A percentile compares a stretch with the other conserved stretches of the same genome.
These are phyloP conservation scores for Epizoanthus fatuus DNA, from an alignment of 92 coral and sea anemone species.

Conservation along the genomic window DNA sequence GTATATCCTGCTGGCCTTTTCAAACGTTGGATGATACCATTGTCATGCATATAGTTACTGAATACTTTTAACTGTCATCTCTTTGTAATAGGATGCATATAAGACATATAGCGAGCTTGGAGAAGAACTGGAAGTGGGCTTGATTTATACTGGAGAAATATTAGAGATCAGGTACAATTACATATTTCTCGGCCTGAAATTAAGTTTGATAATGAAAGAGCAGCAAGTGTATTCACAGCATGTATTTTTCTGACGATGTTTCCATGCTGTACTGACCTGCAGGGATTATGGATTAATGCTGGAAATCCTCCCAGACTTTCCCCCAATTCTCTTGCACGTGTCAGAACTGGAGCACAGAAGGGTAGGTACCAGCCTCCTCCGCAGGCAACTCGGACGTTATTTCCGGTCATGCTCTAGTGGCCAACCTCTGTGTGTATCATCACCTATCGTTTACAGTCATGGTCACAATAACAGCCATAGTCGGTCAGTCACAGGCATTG, in stretches of 20 bases:
- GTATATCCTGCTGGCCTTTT: too few relatives aligned
- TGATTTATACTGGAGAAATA: slow-evolving; percentile 79
- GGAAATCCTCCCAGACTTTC: slow-evolving; percentile 81
- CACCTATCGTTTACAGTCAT: too few relatives aligned
- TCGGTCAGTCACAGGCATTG: background rate
- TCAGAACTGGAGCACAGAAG: slow-evolving; percentile 86
- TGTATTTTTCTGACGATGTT: too few relatives aligned
- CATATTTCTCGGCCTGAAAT: background rate
- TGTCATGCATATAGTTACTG: background rate
- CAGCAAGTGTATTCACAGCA: too few relatives aligned
- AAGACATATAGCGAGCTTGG: slow-evolving; percentile 31
- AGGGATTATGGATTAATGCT: slow-evolving; percentile 94
- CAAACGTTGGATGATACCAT: too few relatives aligned
- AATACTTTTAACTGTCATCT: background rate
- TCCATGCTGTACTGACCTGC: background rate
- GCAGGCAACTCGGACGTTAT: background rate
- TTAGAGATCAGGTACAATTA: slow-evolving; percentile 75
- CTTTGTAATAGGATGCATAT: slow-evolving; percentile 6
- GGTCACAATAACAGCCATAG: background rate
- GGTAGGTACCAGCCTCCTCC: slow-evolving; percentile 61
- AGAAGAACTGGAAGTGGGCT: slow-evolving; percentile 78
- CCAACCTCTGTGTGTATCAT: too few relatives aligned
- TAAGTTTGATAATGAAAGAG: background rate
- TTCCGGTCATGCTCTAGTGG: too few relatives aligned
- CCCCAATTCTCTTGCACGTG: slow-evolving; percentile 82